Conservation (phyloP, 2,888 invertebrate species). For the Dasypolia templi region DNA sequence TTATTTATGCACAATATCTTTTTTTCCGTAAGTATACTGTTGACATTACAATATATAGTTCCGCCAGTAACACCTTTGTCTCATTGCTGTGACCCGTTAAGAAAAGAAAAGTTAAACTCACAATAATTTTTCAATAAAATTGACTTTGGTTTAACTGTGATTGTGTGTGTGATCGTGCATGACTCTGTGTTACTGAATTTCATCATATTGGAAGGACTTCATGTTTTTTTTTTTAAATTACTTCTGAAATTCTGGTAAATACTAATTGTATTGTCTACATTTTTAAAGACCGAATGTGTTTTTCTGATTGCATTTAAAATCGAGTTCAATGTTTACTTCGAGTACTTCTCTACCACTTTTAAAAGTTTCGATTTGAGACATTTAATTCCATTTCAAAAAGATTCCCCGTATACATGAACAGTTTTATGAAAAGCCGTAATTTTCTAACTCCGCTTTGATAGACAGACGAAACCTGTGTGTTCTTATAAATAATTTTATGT, state of each 20-base stretch:
- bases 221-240: background rate
- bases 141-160: background rate
- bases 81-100: background rate
- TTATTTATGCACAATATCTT: background rate
- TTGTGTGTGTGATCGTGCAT: background rate
- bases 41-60: background rate
- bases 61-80: background rate
- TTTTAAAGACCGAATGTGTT: background rate
- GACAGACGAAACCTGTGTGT: slow-evolving; percentile 9
- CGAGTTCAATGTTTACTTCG: slow-evolving; percentile 7
- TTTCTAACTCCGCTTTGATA: slow-evolving; percentile 31
- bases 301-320: slow-evolving; percentile 9
- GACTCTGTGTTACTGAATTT: background rate
- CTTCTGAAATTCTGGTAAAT: background rate
- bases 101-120: background rate
- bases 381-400: slow-evolving; percentile 31
- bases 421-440: slow-evolving; percentile 31
- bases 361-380: slow-evolving; percentile 10
- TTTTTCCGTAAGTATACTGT: background rate
- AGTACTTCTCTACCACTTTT: slow-evolving; percentile 14
- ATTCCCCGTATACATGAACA: slow-evolving; percentile 18
- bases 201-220: background rate
- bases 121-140: background rate
- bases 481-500: slow-evolving; percentile 17
- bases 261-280: background rate